These are phyloP conservation scores for Exocentrus adspersus DNA, from an alignment of 2,888 invertebrate genomes.

Conservation along the genomic window DNA sequence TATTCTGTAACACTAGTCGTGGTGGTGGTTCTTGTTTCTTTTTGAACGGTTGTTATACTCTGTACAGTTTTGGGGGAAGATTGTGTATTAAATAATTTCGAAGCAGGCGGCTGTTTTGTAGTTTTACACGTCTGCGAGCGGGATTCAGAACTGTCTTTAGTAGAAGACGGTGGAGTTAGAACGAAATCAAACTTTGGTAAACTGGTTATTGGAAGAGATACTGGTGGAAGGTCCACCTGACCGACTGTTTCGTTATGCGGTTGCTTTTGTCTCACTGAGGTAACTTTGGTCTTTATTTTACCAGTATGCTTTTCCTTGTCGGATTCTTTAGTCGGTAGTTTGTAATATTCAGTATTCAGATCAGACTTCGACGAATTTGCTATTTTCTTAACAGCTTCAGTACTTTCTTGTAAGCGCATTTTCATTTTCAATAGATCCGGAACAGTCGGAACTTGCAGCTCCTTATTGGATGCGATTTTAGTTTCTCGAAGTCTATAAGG, in stretches of 20 bases:
- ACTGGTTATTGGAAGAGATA: slow-evolving; percentile 68
- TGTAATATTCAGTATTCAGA: slow-evolving; percentile 52
- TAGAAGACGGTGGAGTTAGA: slow-evolving; percentile 56
- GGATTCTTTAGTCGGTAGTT: slow-evolving; percentile 47
- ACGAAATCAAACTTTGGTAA: slow-evolving; percentile 69
- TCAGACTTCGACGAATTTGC: slow-evolving; percentile 67
- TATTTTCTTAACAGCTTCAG: slow-evolving; percentile 71
- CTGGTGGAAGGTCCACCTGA: slow-evolving; percentile 66
- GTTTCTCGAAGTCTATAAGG: slow-evolving; percentile 53
- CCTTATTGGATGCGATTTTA: slow-evolving; percentile 58
- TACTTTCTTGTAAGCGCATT: slow-evolving; percentile 69
- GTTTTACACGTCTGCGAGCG: neutral
- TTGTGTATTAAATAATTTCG: slow-evolving; percentile 15
- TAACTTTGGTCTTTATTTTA: slow-evolving; percentile 62
- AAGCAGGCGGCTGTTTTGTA: neutral
- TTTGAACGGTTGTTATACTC: slow-evolving; percentile 37
- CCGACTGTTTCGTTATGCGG: slow-evolving; percentile 59
- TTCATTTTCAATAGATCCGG: slow-evolving; percentile 71
- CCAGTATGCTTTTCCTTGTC: slow-evolving; percentile 59
- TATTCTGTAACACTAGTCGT: slow-evolving; percentile 48
- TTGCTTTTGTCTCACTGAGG: slow-evolving; percentile 51
- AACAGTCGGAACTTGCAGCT: slow-evolving; percentile 71
- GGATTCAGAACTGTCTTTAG: slow-evolving; percentile 28
- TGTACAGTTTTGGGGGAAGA: slow-evolving; percentile 27
- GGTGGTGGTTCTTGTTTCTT: slow-evolving; percentile 13